phyloP scores from a whole-genome alignment of 1,140 invertebrate genomes.

The Drosophila orena region DNA sequence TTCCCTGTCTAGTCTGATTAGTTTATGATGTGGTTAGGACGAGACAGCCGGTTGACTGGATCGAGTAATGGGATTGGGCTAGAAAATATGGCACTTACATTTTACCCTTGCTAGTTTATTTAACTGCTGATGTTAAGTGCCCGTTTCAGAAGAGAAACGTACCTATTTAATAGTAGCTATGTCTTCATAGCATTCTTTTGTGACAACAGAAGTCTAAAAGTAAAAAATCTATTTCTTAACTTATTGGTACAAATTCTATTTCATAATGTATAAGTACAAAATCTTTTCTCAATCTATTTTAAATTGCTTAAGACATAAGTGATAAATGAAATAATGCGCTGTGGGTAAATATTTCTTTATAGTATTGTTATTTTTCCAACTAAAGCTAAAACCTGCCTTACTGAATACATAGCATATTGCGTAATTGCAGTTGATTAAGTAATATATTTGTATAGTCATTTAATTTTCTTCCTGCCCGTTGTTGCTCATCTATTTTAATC shows the following conservation, averaged over 20 bases:
- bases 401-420: not conserved
- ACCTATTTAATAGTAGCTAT: not conserved
- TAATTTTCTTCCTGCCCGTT: slow-evolving; percentile 8
- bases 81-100: slow-evolving; percentile 4
- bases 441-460: not conserved
- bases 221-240: too few relatives aligned
- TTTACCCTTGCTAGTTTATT: not conserved
- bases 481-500: slow-evolving; percentile 41
- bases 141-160: not conserved
- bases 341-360: too few relatives aligned
- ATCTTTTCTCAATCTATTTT: too few relatives aligned
- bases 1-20: slow-evolving; percentile 37
- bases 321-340: too few relatives aligned
- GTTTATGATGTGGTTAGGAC: slow-evolving; percentile 30
- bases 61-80: slow-evolving; percentile 1
- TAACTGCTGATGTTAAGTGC: not conserved
- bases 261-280: too few relatives aligned
- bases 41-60: not conserved
- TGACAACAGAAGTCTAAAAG: too few relatives aligned
- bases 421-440: not conserved
- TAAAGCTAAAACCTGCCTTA: too few relatives aligned
- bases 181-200: not conserved
- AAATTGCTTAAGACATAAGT: too few relatives aligned
- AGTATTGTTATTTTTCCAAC: too few relatives aligned
- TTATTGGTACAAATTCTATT: too few relatives aligned